Base-by-base conservation (phyloP, 2,888 invertebrate genomes). In the Trichogramma dendrolimi region DNA sequence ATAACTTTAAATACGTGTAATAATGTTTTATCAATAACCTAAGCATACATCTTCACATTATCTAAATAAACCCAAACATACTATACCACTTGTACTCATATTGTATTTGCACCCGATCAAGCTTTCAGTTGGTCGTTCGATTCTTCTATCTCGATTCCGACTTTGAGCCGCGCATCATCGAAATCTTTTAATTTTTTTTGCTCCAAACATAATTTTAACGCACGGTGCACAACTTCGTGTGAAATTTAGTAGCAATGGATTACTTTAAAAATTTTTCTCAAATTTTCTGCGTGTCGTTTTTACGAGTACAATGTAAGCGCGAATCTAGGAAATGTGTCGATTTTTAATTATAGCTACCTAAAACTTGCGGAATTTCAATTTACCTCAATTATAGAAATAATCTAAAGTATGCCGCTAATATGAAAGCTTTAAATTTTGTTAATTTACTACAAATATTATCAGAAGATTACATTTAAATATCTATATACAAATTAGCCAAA, bases 21-120 rank as follows among this genome's bases (percentile, higher is more conserved):
- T 71, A 67, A 71, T 73, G 73, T 70, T 73, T 73, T 71, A 71
- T 72, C 70, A 70, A 71, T 75, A 74, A 75, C 71, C 71, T 73
- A 75, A 67, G 68, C 72, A 71, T 71, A 68, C 70, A 66, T 68
- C 69, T 71, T 58, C 51, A 43, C 38, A 52, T 65, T 60, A 62
- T 10, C 57, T 65, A 62, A 43, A 8, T 54, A 14, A 43, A 8
- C 8, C 38, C 54, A n/a, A n/a, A 50, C 47, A 43, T 40, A 52
- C 27, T 27, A 27, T 27, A 27, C 27, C 27, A 27, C 27, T 27
- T 27, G 27, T 27, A 27, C 27, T 27, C 27, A 27, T 27, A 27
- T 27, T 27, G 27, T 27, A 27, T 27, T 27, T 27, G 27, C 27
- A 27, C 27, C 27, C 27, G 27, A 27, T 27, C 27, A 27, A 27